Conservation (phyloP, 1,140 invertebrate genomes). For the Hylaeus anthracinus region DNA sequence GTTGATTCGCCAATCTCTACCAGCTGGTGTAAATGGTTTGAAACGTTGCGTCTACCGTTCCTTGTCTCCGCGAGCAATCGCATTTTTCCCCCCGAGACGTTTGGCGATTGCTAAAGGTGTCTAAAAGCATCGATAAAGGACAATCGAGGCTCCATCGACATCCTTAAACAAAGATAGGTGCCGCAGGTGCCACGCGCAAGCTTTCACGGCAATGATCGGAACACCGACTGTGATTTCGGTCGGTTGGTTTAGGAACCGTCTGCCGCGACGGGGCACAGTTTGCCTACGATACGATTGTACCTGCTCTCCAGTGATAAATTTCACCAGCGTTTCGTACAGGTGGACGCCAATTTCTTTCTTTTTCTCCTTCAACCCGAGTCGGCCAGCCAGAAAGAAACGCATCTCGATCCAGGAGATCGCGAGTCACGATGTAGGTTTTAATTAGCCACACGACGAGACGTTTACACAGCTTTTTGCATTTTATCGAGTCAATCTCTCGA, state of each 20-base stretch:
- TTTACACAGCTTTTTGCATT: neutral
- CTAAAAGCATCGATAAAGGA: conserved; percentile 3
- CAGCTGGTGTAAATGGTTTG: too few relatives aligned
- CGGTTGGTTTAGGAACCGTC: conserved; percentile 48
- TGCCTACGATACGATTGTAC: conserved; percentile 49
- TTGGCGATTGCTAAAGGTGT: neutral
- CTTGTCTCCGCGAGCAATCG: too few relatives aligned
- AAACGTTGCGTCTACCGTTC: too few relatives aligned
- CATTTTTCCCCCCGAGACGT: too few relatives aligned
- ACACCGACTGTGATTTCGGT: conserved; percentile 48
- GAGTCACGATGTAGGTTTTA: conserved; percentile 2
- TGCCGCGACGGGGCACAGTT: neutral
- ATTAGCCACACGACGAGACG: conserved; percentile 11
- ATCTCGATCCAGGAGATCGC: neutral
- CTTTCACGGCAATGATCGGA: conserved; percentile 36
- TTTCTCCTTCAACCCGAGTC: neutral
- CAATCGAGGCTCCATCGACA: neutral
- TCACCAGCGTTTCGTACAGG: conserved; percentile 25
- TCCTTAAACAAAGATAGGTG: conserved; percentile 35
- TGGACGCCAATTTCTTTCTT: conserved; percentile 28
- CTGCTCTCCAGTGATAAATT: conserved; percentile 46
- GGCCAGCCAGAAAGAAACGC: neutral
- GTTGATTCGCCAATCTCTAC: too few relatives aligned
- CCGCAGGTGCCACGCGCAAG: conserved; percentile 44
- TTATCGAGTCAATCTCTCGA: neutral